Evolutionary conservation across 2,888 invertebrate species (phyloP).

Genomic region (Netelia melanura): DNA sequence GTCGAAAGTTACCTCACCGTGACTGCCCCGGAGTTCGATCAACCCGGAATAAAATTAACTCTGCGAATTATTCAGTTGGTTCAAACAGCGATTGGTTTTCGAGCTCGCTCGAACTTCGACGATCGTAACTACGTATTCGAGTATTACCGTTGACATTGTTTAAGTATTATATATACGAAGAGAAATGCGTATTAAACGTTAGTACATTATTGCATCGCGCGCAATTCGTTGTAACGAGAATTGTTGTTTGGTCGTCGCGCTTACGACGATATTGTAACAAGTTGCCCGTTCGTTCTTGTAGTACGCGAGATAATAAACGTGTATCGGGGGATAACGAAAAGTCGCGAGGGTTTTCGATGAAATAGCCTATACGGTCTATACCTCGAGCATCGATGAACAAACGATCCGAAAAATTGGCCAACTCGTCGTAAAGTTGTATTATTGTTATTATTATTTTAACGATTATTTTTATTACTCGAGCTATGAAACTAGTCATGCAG

Average conservation of each 20-base stretch:
- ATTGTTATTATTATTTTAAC: background rate
- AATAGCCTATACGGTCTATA: slow-evolving; percentile 14
- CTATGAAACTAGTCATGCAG: too few relatives aligned
- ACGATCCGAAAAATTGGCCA: slow-evolving; percentile 33
- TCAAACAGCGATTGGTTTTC: too few relatives aligned
- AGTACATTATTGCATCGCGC: slow-evolving; percentile 33
- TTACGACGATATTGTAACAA: slow-evolving; percentile 46
- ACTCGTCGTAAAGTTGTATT: slow-evolving; percentile 1
- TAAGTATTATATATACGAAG: background rate
- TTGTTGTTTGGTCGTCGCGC: slow-evolving; percentile 49
- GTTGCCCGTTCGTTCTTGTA: slow-evolving; percentile 28
- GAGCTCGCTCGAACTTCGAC: too few relatives aligned
- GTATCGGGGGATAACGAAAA: slow-evolving; percentile 17
- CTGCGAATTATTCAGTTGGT: too few relatives aligned
- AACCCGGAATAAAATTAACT: too few relatives aligned
- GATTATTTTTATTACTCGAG: slow-evolving; percentile 21
- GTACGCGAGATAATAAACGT: background rate
- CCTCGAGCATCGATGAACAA: slow-evolving; percentile 23
- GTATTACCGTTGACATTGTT: background rate
- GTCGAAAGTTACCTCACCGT: too few relatives aligned
- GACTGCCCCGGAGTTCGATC: too few relatives aligned
- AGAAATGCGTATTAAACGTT: slow-evolving; percentile 35
- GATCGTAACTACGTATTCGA: too few relatives aligned
- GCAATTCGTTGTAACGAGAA: slow-evolving; percentile 35
- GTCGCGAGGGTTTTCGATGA: slow-evolving; percentile 37